Conservation (phyloP, 2,113 vertebrate genomes). For the Oceanites oceanicus region DNA sequence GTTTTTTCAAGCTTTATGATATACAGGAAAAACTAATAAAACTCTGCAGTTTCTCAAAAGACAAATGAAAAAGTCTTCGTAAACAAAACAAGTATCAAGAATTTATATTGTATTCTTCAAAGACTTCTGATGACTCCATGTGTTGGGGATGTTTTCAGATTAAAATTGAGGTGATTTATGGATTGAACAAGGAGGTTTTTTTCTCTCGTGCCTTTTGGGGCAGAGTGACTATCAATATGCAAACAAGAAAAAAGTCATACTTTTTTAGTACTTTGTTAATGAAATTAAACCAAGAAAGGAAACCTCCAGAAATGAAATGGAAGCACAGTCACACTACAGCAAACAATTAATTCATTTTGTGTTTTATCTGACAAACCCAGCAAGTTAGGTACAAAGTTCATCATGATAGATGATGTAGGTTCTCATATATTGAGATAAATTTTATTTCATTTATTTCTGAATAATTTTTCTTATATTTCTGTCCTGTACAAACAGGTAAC, state of each 20-base stretch:
- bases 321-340: background rate
- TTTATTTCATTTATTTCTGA: background rate
- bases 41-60: background rate
- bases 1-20: background rate
- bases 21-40: background rate
- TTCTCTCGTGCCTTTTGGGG: background rate
- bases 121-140: background rate
- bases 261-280: background rate
- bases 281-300: background rate
- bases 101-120: background rate
- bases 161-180: background rate
- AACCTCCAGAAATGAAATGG: background rate
- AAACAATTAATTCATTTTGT: background rate
- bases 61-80: background rate
- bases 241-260: background rate
- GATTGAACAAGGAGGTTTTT: background rate
- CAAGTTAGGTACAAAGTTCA: background rate
- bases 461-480: background rate
- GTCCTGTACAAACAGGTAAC: background rate
- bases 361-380: background rate
- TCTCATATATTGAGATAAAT: background rate
- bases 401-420: background rate
- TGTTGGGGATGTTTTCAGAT: background rate
- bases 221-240: background rate
- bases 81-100: background rate